A percentile compares a stretch with the other conserved stretches of the same genome.
Conservation (phyloP, 2,797 vertebrate genomes). For the Phalanger gymnotis region DNA sequence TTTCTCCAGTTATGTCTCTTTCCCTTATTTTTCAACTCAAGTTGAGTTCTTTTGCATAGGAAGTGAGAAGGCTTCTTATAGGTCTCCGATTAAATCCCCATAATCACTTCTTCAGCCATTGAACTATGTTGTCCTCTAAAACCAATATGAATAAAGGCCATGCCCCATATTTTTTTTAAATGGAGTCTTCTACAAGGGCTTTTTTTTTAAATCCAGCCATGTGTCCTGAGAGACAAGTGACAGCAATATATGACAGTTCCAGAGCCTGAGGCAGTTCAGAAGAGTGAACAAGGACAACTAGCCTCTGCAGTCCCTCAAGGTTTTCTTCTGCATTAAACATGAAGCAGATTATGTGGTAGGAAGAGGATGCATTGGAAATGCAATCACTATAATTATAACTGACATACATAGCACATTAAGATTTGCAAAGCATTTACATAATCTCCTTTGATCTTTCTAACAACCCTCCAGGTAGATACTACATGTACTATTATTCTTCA, state of each 20-base stretch:
- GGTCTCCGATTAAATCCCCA: not conserved
- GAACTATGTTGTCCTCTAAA: not conserved
- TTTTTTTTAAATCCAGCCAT: not conserved
- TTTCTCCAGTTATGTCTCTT: constrained; percentile 38
- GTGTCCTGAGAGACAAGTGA: not conserved
- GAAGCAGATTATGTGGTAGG: not conserved
- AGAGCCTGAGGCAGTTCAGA: not conserved
- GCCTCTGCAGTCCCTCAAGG: not conserved
- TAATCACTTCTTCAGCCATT: not conserved
- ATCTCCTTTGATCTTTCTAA: not conserved
- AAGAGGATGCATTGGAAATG: not conserved
- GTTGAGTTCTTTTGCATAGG: not conserved
- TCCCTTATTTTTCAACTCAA: not conserved
- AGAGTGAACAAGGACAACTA: not conserved
- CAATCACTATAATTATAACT: not conserved
- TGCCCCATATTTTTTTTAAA: constrained; percentile 11
- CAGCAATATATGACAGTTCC: not conserved
- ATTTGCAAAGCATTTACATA: not conserved
- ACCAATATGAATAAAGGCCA: not conserved
- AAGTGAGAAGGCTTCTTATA: not conserved
- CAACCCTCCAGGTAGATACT: not conserved
- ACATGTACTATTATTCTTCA: not conserved
- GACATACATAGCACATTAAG: not conserved
- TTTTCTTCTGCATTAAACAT: not conserved
- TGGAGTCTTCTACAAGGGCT: not conserved